Conservation (phyloP, 2,888 invertebrate genomes). For the Nebria brevicollis region DNA sequence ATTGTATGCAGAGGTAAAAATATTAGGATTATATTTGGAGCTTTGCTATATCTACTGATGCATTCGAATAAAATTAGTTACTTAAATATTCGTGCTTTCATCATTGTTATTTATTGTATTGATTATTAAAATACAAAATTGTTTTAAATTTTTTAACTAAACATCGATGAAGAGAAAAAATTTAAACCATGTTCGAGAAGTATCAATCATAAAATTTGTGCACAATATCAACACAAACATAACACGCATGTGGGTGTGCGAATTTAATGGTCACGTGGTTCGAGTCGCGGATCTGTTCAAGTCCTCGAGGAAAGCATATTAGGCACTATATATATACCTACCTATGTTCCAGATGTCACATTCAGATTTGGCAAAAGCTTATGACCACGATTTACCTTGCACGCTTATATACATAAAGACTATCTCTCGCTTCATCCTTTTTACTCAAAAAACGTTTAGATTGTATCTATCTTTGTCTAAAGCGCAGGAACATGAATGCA, state of each 20-base stretch:
- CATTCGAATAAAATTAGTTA: background rate
- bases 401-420: background rate
- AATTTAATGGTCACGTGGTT: background rate
- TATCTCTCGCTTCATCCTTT: background rate
- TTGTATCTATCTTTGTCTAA: background rate
- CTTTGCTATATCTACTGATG: background rate
- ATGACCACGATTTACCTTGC: background rate
- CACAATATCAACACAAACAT: too few species aligned
- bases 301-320: background rate
- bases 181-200: too few species aligned
- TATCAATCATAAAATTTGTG: too few species aligned
- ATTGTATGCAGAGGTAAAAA: background rate
- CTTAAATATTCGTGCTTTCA: background rate
- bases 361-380: background rate
- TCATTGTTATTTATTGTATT: too few species aligned
- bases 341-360: background rate
- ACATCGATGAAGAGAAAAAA: too few species aligned
- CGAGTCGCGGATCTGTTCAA: background rate
- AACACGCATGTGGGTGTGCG: background rate
- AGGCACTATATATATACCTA: background rate
- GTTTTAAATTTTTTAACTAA: too few species aligned
- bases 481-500: background rate
- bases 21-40: background rate
- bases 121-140: too few species aligned
- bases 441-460: conserved; percentile 1